Percentiles rank a stretch among this genome's conserved stretches.
Conservation (phyloP, 2,113 vertebrate species). For the Mohoua ochrocephala region DNA sequence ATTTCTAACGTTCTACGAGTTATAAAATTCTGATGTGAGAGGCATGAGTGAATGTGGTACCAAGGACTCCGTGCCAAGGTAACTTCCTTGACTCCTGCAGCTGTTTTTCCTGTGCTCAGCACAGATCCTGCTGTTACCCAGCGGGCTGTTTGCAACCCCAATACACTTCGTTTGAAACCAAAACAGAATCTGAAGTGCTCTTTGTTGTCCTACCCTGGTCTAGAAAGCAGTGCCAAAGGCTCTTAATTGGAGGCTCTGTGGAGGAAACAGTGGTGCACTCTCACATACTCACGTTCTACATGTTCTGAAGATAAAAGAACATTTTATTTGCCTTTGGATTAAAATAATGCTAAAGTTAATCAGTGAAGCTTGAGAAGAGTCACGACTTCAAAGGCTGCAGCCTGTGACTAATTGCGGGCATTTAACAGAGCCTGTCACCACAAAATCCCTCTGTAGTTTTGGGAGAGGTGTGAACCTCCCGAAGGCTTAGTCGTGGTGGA, state of each 20-base stretch:
- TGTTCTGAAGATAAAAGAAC: not conserved
- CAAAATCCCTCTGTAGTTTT: not conserved
- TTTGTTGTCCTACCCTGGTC: not conserved
- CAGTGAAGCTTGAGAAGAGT: not conserved
- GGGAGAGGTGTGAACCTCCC: constrained; percentile 2
- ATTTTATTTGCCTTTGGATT: constrained; percentile 32
- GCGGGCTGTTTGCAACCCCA: not conserved
- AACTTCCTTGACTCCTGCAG: constrained; percentile 47
- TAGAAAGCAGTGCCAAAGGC: constrained; percentile 1
- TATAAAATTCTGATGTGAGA: not conserved
- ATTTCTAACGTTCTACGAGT: not conserved
- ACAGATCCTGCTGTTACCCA: constrained; percentile 40
- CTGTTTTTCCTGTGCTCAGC: constrained; percentile 48
- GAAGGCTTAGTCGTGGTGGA: not conserved
- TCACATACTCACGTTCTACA: not conserved
- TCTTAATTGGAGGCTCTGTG: constrained; percentile 31
- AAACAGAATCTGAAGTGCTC: constrained; percentile 39
- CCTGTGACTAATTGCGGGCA: not conserved
- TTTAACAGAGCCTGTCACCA: not conserved
- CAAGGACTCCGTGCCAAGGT: constrained; percentile 4
- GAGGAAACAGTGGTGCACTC: not conserved
- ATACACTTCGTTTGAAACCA: constrained; percentile 3
- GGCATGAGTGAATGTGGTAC: not conserved
- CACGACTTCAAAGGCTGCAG: not conserved
- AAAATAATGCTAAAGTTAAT: constrained; percentile 21